Evolutionary conservation across 2,797 vertebrate species (phyloP).

Genomic region (Acrocephalus scirpaceus): DNA sequence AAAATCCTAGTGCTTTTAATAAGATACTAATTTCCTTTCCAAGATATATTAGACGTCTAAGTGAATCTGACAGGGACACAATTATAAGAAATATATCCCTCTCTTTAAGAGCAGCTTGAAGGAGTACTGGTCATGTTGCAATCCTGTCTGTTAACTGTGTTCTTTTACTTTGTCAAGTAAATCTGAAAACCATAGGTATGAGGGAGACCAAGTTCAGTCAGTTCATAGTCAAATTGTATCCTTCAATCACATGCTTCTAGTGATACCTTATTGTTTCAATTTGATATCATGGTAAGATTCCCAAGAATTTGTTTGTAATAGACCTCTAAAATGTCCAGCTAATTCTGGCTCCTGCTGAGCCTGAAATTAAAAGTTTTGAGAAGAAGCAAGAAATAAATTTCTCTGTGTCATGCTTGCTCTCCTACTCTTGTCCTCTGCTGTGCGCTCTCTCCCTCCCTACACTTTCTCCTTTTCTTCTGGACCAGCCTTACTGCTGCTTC

Average conservation of each 20-base stretch:
- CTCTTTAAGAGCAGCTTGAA: background rate
- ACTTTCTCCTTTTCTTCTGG: background rate
- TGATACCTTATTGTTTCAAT: slow-evolving; percentile 66
- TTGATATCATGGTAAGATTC: slow-evolving; percentile 65
- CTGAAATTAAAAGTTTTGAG: slow-evolving; percentile 73
- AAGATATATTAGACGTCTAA: background rate
- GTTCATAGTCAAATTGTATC: slow-evolving; percentile 13
- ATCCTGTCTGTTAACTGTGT: background rate
- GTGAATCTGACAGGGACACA: background rate
- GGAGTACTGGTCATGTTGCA: background rate
- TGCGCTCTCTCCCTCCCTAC: rapidly evolving
- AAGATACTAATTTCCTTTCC: background rate
- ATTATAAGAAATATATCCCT: background rate
- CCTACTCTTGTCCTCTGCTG: background rate
- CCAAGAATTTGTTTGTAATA: slow-evolving; percentile 74
- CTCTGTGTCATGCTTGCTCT: background rate
- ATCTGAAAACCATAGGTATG: slow-evolving; percentile 27
- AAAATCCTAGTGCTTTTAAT: background rate
- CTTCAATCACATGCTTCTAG: slow-evolving; percentile 57
- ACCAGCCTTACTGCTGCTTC: background rate
- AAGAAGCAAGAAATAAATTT: slow-evolving; percentile 49
- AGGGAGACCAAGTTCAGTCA: slow-evolving; percentile 25
- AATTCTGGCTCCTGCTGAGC: slow-evolving; percentile 68
- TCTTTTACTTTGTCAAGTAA: background rate
- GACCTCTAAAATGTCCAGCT: slow-evolving; percentile 62